phyloP scores from a whole-genome alignment of 2,113 vertebrate species.

The Myotis yumanensis region DNA sequence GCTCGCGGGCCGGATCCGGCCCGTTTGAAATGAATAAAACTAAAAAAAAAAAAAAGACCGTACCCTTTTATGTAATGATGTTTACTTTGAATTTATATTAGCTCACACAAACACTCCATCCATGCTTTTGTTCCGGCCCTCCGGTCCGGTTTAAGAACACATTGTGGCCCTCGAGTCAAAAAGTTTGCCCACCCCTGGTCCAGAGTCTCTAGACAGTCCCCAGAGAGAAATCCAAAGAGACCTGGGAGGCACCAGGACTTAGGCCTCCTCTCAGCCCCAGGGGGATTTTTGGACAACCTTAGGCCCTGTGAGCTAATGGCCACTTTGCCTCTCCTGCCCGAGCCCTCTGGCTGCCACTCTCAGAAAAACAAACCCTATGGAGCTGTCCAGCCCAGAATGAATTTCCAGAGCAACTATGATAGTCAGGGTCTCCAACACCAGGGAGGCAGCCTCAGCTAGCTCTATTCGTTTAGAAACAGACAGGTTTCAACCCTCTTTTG shows the following conservation, averaged over 20 bases:
- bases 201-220: background rate
- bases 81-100: no score
- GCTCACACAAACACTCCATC: no score
- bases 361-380: background rate
- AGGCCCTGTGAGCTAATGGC: background rate
- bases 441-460: background rate
- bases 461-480: background rate
- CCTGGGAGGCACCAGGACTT: background rate
- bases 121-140: no score
- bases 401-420: background rate
- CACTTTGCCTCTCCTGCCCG: background rate
- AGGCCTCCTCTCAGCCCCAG: background rate
- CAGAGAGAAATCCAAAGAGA: constrained; percentile 10
- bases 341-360: background rate
- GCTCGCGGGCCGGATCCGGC: no score
- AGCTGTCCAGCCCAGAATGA: constrained; percentile 40
- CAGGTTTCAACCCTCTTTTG: background rate
- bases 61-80: no score
- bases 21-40: no score
- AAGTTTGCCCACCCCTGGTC: no score
- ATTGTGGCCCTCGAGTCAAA: no score
- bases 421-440: background rate
- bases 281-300: background rate
- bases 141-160: no score
- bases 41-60: no score